Conservation (phyloP, 2,888 invertebrate species). For the Nomada lathburiana region DNA sequence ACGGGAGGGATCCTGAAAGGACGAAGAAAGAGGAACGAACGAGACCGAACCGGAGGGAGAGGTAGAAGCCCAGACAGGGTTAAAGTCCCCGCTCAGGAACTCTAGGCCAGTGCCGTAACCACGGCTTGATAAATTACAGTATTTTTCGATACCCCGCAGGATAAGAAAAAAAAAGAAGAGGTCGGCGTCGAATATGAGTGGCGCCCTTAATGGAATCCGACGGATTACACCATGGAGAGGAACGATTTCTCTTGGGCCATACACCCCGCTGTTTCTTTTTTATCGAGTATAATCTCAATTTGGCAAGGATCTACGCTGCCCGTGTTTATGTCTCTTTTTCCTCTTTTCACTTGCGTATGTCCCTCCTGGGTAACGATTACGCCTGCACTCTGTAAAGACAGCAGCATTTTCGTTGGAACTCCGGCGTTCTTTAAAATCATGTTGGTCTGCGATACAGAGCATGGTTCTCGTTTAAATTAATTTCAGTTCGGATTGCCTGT, state of each 20-base stretch:
- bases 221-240: constrained; percentile 61
- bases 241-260: constrained; percentile 45
- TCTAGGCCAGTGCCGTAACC: constrained; percentile 54
- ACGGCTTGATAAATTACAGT: constrained; percentile 70
- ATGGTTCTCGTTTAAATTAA: too few relatives aligned
- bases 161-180: constrained; percentile 40
- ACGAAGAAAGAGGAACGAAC: constrained; percentile 40
- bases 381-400: constrained; percentile 20
- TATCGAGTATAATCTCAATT: constrained; percentile 64
- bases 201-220: constrained; percentile 70
- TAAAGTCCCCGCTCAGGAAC: constrained; percentile 59
- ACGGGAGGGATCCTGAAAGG: constrained; percentile 47
- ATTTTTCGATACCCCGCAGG: constrained; percentile 65
- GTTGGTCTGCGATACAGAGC: background rate
- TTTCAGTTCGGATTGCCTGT: too few relatives aligned
- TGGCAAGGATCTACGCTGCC: constrained; percentile 52
- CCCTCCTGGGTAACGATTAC: constrained; percentile 34
- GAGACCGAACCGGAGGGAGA: background rate
- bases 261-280: constrained; percentile 46
- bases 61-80: constrained; percentile 54
- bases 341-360: background rate
- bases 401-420: background rate
- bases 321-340: constrained; percentile 8
- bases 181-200: constrained; percentile 62
- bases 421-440: background rate